Evolutionary conservation across 2,888 invertebrate genomes (phyloP).

Genomic region (Eristalis pertinax): DNA sequence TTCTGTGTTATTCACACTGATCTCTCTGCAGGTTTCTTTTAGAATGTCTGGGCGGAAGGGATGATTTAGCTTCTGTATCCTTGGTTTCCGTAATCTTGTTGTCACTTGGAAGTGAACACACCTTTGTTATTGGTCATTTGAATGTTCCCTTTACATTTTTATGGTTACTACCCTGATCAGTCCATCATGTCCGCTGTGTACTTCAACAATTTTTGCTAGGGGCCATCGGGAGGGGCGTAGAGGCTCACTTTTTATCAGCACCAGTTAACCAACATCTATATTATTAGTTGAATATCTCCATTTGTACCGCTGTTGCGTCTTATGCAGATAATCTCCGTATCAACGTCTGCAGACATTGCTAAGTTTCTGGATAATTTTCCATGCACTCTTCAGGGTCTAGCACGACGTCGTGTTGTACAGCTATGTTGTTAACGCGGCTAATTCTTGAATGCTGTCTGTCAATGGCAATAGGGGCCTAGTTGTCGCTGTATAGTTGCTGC

Average conservation of each 20-base stretch:
- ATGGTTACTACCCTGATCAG: not conserved
- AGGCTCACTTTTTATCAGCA: not conserved
- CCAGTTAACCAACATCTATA: not conserved
- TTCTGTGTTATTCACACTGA: not conserved
- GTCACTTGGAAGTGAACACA: constrained; percentile 21
- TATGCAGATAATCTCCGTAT: not conserved
- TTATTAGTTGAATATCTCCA: not conserved
- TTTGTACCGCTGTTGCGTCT: not conserved
- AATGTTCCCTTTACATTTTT: not conserved
- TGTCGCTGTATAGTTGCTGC: too few species aligned
- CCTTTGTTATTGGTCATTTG: constrained; percentile 13
- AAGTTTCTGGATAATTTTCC: constrained; percentile 13
- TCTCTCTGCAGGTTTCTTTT: not conserved
- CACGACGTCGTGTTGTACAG: too few species aligned
- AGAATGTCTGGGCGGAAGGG: constrained; percentile 1
- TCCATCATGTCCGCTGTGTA: not conserved
- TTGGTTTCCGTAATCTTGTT: constrained; percentile 6
- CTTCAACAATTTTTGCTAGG: not conserved
- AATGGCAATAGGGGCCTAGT: not conserved
- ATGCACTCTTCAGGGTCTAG: too few species aligned
- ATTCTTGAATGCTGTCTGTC: constrained; percentile 8
- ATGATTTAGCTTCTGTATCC: not conserved
- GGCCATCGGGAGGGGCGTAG: not conserved
- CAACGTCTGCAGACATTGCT: not conserved
- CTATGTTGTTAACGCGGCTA: not conserved